Evolutionary conservation across 2,888 invertebrate species (phyloP).

Genomic region (Ypsolopha scabrella): DNA sequence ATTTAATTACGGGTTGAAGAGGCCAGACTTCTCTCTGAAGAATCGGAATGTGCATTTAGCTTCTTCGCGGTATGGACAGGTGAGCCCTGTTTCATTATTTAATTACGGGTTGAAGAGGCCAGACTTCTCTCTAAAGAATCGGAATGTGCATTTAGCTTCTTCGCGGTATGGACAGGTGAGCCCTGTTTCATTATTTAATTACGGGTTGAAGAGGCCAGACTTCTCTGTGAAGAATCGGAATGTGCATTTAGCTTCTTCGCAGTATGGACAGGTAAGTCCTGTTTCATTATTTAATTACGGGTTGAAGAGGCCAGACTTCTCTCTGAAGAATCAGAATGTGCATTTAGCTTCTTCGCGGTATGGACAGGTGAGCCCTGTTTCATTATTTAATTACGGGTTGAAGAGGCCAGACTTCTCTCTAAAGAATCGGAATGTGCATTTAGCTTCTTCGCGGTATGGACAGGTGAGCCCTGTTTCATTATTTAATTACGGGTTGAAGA

Average conservation of each 20-base stretch:
- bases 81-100: too few relatives aligned
- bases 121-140: too few relatives aligned
- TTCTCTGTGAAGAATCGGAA: conserved; percentile 61
- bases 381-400: conserved; percentile 53
- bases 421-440: conserved; percentile 62
- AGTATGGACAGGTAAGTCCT: conserved; percentile 63
- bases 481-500: background rate
- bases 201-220: conserved; percentile 60
- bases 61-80: too few relatives aligned
- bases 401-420: conserved; percentile 61
- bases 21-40: too few relatives aligned
- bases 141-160: too few relatives aligned
- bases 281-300: background rate
- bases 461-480: conserved; percentile 36
- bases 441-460: conserved; percentile 61
- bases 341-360: too few relatives aligned
- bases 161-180: too few relatives aligned
- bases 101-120: background rate
- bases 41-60: too few relatives aligned
- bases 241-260: conserved; percentile 59
- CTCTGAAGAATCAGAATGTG: too few relatives aligned
- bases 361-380: too few relatives aligned
- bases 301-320: too few relatives aligned
- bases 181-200: too few relatives aligned
- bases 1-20: background rate